Base-by-base conservation (phyloP, 2,888 invertebrate genomes). In the Nemotelus nigrinus region DNA sequence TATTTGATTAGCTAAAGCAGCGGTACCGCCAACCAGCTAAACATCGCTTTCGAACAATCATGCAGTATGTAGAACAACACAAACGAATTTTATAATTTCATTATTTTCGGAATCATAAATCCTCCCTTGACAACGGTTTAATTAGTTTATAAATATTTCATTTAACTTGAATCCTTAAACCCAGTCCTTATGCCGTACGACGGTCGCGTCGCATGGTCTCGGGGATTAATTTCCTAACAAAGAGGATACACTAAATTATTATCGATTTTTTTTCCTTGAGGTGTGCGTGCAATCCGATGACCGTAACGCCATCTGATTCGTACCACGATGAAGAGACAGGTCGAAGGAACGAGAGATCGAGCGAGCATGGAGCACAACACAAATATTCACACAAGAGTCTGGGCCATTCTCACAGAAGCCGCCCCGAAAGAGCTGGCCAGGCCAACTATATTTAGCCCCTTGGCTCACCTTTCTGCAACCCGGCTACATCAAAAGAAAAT, bases 201-300 rank as follows among this genome's bases (percentile, higher is more conserved):
- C 25, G 25, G 25, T 1, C 25, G 25, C 25, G 25, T 25, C 25
- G 25, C 25, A 25, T 25, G 25, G 25, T 25, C 43, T 50, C 53
- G 55, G 43, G 70, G 43, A 70, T 70, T 70, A 43, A 70, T 44
- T 53, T 55, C 43, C 70, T 25, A 41, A 43, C 65, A 45, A 70
- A 25, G 55, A 70, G 6, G n/a, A n/a, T 50, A 41, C 74, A 60
- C 48, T 60, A 45, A 74, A 74, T 58, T 74, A 74, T 72, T 70
- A 72, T 74, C 63, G 74, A 74, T 74, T 74, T 74, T 25, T 25
- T 71, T 58, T 57, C 44, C 72, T 48, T 41, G 60, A 41, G 58
- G 72, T 72, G 47, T 72, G 72, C 72, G 72, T 72, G 72, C 72
- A 57, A 72, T 45, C 39, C 70, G 67, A n/a, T 67, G 67, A 67